phyloP scores from a whole-genome alignment of 2,888 invertebrate species.

The Andrena haemorrhoa region DNA sequence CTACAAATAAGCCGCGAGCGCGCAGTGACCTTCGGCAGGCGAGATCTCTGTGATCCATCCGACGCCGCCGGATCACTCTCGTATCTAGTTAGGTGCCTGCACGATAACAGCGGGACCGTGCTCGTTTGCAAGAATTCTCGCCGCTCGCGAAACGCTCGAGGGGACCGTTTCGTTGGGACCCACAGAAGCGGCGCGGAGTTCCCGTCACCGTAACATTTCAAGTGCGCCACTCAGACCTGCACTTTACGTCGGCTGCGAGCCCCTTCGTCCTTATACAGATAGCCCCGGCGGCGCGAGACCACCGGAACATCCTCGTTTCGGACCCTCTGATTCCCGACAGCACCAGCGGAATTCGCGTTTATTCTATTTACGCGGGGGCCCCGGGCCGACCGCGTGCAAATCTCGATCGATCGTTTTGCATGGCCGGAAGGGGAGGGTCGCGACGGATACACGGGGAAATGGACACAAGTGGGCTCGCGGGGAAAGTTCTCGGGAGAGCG shows the following conservation, averaged over 20 bases:
- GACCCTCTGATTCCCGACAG: not conserved
- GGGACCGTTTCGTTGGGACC: conserved; percentile 51
- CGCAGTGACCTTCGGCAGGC: too few relatives aligned
- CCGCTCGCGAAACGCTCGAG: conserved; percentile 6
- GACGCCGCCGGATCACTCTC: too few relatives aligned
- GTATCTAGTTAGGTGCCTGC: too few relatives aligned
- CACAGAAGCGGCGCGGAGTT: conserved; percentile 16
- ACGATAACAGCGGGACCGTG: too few relatives aligned
- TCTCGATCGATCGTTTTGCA: conserved; percentile 54
- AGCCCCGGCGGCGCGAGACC: not conserved
- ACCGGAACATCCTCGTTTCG: not conserved
- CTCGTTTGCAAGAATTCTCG: conserved; percentile 20
- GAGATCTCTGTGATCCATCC: too few relatives aligned
- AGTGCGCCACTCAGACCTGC: conserved; percentile 54
- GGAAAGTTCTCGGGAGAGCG: conserved; percentile 28
- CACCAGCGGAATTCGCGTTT: conserved; percentile 10
- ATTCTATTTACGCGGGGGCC: conserved; percentile 10
- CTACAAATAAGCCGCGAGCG: too few relatives aligned
- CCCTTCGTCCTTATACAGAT: conserved; percentile 52
- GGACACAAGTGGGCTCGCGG: conserved; percentile 33
- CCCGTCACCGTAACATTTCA: conserved; percentile 58
- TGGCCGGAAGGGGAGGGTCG: not conserved
- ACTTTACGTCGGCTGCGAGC: conserved; percentile 49
- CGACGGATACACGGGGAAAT: conserved; percentile 32
- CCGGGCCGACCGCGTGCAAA: conserved; percentile 7